Evolutionary conservation across 2,113 vertebrate genomes (phyloP), one percentile per base, ranked within the genome.

Genomic region (Pleuronectes platessa): DNA sequence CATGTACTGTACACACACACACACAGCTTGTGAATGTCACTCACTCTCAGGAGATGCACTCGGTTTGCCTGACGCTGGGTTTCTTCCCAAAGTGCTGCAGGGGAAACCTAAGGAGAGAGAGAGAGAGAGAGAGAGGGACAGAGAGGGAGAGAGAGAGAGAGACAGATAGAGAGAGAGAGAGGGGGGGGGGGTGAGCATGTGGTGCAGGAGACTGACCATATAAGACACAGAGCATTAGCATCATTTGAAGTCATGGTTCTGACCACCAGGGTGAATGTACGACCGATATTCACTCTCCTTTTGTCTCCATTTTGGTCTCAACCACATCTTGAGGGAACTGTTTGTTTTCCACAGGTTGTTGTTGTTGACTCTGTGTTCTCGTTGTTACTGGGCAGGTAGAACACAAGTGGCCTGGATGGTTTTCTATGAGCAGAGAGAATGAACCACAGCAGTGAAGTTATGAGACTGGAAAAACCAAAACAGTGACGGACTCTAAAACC

Each of bases 1-100:
- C 45, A 13, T 45, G 42, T 13, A 45, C 51, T 49, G 45, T 53
- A 63, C 54, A 65, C 13, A 72, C 63, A 72, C 63, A 83, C 82
- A 74, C 61, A 64, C 70, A 51, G 76, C 66, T 80, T 78, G 66
- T 79, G 84, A 90, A 85, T 89, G 86, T 92, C 92, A 92, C 91
- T 82, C 83, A 84, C 77, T 92, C 86, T 86, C 81, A 1, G 26
- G 85, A 83, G 89, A 86, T 49, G 54, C 68, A 49, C 73, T 84
- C 56, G 88, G 84, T 89, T 92, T 87, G 67, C 86, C 86, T 85
- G 87, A 88, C 66, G 61, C 66, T 74, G 87, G 82, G 72, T 86
- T 92, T 92, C 88, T 90, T 91, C 83, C 84, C 84, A 86, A 87
- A 92, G 75, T 78, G 91, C 92, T 91, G 70, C 89, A 82, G 90